Percentiles rank a stretch among this genome's conserved stretches.
These are phyloP conservation scores for Psephotus haematonotus DNA, from an alignment of 2,113 vertebrate species.

Conservation along the genomic window DNA sequence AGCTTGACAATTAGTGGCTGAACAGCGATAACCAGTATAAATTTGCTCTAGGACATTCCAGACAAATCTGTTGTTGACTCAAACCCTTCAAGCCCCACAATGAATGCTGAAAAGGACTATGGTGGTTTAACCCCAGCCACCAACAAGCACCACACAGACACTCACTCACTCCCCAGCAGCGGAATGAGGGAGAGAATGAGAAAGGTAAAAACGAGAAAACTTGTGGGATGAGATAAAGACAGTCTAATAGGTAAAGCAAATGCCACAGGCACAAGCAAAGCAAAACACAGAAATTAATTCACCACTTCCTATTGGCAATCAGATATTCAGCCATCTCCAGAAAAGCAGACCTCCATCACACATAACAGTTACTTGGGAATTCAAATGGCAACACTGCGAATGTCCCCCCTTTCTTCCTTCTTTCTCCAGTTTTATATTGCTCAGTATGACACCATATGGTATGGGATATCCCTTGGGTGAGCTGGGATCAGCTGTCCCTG, in stretches of 20 bases:
- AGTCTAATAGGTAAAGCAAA: neutral
- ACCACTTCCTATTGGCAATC: neutral
- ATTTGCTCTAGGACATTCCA: neutral
- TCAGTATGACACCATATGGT: neutral
- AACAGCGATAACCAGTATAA: neutral
- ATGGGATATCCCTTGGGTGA: neutral
- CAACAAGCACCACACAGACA: neutral
- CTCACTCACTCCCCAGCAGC: neutral
- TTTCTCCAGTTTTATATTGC: neutral
- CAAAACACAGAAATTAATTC: neutral
- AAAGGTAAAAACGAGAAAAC: neutral
- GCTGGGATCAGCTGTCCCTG: neutral
- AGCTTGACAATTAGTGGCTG: neutral
- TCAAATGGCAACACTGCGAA: neutral
- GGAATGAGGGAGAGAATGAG: fast-evolving
- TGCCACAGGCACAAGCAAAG: neutral
- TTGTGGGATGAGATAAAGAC: neutral
- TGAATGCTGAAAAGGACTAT: neutral
- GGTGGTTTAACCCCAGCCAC: neutral
- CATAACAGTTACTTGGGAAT: neutral
- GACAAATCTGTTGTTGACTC: neutral
- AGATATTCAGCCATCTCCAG: neutral
- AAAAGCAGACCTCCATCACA: neutral
- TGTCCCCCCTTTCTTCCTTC: neutral
- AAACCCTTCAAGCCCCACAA: neutral